Conservation (phyloP, 2,113 vertebrate species). For the human region GRCh38 chr4:145443501-145444000, state of each 20-base stretch:
- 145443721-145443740: not conserved
- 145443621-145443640: not conserved
- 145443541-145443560: not conserved
- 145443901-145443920: not conserved
- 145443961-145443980: not conserved
- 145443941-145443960: conserved; percentile 8
- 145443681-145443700: not conserved
- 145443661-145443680: not conserved
- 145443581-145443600: not conserved
- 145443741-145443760: not conserved
- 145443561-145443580: not conserved
- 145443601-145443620: not conserved
- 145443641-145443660: not conserved
- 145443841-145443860: not conserved
- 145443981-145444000: not conserved
- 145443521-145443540: not conserved
- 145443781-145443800: not conserved
- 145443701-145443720: not conserved
- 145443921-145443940: conserved; percentile 11
- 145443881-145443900: not conserved
- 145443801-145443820: no score
- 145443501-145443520: not conserved
- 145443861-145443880: not conserved
- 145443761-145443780: not conserved
- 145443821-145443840: not conserved